Conservation (phyloP, 2,888 invertebrate genomes). For the Caenorhabditis becei region DNA sequence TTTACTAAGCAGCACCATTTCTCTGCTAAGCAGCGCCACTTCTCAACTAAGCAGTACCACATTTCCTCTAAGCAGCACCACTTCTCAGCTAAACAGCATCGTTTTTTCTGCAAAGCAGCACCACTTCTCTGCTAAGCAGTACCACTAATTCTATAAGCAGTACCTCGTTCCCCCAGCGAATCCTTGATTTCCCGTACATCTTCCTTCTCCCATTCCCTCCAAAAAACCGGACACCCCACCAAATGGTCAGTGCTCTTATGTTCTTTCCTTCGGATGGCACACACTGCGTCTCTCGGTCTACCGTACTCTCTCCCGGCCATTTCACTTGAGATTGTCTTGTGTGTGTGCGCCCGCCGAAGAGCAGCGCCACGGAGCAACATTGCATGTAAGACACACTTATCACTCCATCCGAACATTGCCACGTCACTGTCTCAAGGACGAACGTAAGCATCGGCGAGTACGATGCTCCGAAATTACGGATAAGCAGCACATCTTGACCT, state of each 20-base stretch:
- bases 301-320: not conserved
- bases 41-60: too few relatives aligned
- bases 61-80: too few relatives aligned
- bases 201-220: not conserved
- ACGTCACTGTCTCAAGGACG: conserved; percentile 19
- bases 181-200: not conserved
- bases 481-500: too few relatives aligned
- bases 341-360: not conserved
- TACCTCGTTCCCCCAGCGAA: too few relatives aligned
- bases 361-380: conserved; percentile 32
- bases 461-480: too few relatives aligned
- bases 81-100: too few relatives aligned
- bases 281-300: conserved; percentile 5
- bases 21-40: too few relatives aligned
- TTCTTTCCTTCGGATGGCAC: conserved; percentile 2
- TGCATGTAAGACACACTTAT: conserved; percentile 47
- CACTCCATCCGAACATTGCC: conserved; percentile 23
- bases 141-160: too few relatives aligned
- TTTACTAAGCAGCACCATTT: too few relatives aligned
- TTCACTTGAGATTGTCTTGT: conserved; percentile 2
- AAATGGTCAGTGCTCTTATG: conserved; percentile 7
- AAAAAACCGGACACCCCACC: conserved; percentile 3
- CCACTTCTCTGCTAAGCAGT: too few relatives aligned
- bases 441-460: not conserved
- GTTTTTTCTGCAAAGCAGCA: too few relatives aligned